Base-by-base conservation (phyloP, 2,888 invertebrate genomes). In the Lasioglossum oenotherae region DNA sequence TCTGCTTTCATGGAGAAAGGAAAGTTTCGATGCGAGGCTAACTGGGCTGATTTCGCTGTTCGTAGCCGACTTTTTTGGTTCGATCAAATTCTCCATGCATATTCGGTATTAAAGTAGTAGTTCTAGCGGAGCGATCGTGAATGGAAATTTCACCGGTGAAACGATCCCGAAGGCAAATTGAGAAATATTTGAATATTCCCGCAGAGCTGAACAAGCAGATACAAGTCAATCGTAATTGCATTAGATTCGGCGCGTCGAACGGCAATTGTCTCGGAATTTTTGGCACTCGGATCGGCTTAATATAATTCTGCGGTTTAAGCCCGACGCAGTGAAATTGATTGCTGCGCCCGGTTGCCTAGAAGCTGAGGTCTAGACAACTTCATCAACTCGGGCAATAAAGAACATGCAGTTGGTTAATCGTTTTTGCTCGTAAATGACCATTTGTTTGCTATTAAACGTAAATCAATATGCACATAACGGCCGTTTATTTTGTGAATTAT, bases 191-290 rank as follows among this genome's bases (percentile, higher is more conserved):
- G 60, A 64, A 64, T 69, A 41, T 69, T 35, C 69, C 4, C 23
- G 41, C n/a, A 4, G 12, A 12, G n/a, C 12, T 23, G 23, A 35
- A 12, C 12, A 23, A 23, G 35, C 4, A 27, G 64, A 64, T 60
- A 73, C 27, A 72, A 44, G 31, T 35, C 49, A 12, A 74, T 23
- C 27, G 31, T 67, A 74, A 75, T 74, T 46, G 46, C 14, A 44
- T 69, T 67, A 38, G 67, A 80, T 82, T 82, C 80, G 71, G 16
- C 12, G 46, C 46, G 71, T 82, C 57, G 44, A 69, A 80, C 57
- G 46, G 49, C 80, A 80, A 82, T 82, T 75, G 71, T 60, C 74
- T 74, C 27, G 69, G 49, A 82, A 82, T 80, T 80, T 80, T 82
- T 82, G 80, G 74, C 82, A 80, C 23, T 44, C 49, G 67, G n/a